Evolutionary conservation across 2,113 vertebrate genomes (phyloP), one percentile per base, ranked within the genome.

Genomic region (Suncus etruscus): DNA sequence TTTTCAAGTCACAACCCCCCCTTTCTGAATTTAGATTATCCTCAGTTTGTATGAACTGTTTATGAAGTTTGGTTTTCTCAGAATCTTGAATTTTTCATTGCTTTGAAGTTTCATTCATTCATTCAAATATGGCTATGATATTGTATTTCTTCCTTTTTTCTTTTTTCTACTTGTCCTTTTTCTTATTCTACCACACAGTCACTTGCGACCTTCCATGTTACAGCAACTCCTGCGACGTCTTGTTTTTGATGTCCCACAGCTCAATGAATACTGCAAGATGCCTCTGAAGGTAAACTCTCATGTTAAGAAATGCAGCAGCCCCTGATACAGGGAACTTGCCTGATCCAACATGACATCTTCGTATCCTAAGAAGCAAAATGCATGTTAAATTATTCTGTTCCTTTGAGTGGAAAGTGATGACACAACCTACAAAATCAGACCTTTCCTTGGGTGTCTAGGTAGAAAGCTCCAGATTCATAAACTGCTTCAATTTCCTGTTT

Each of bases 231-330:
- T 99, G 95, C 98, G 98, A 74, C 98, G 99, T 74, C 98, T 99
- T 0, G 99, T 99, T 94, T 99, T 99, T 97, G 99, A 99, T 87
- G 99, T 99, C 85, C 99, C 99, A 2, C 97, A 99, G 93, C 98
- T 99, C 94, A 99, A 98, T 54, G 99, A 99, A 86, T 99, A 99
- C 97, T 99, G 99, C 97, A 99, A 99, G 98, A 99, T 99, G 99
- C 99, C 99, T 94, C 98, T 99, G 1, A 99, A 99, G 99, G 99
- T 99, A 98, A 97, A 78, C 69, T 70, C 61, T 25, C 27, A 25
- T 20, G 2, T 6, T 32, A 22, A 31, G 77, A 83, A 58, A 27
- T 2, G 6, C 50, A 14, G 45, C 58, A 14, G 31, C 3, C 0
- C 5, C 3, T 2, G 32, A 9, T 14, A 0, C 0, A 0, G 65